Evolutionary conservation across 2,888 invertebrate species (phyloP).

Genomic region (Podabrus alpinus): DNA sequence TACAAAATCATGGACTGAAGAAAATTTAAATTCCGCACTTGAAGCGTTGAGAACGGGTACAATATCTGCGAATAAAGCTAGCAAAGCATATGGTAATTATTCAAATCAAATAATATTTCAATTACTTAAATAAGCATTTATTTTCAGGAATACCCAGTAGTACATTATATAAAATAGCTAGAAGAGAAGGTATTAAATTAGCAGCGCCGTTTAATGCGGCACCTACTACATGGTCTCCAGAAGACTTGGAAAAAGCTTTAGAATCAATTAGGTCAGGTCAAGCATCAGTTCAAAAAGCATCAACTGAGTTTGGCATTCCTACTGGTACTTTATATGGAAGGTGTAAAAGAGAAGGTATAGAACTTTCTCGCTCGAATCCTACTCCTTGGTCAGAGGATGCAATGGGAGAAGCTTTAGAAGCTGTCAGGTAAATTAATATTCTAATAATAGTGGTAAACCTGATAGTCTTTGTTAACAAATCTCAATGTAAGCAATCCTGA

Average conservation of each 20-base stretch:
- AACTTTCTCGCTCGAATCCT: conserved; percentile 85
- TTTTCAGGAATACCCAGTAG: conserved; percentile 80
- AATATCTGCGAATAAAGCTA: conserved; percentile 89
- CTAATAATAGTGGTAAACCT: background rate
- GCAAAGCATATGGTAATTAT: conserved; percentile 78
- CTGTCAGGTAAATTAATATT: conserved; percentile 70
- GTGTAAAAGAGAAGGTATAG: conserved; percentile 88
- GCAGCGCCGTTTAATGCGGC: conserved; percentile 91
- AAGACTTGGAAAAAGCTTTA: conserved; percentile 80
- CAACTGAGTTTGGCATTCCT: conserved; percentile 85
- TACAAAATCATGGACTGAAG: conserved; percentile 86
- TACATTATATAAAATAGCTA: conserved; percentile 88
- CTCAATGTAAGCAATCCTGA: background rate
- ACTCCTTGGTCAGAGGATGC: conserved; percentile 94
- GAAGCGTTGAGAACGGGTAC: conserved; percentile 82
- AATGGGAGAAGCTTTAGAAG: conserved; percentile 88
- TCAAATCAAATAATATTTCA: background rate
- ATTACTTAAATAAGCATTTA: background rate
- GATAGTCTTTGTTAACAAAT: background rate
- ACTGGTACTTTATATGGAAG: conserved; percentile 87
- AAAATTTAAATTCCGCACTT: conserved; percentile 78
- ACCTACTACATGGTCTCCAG: conserved; percentile 85
- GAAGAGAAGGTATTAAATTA: conserved; percentile 85
- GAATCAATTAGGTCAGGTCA: conserved; percentile 81
- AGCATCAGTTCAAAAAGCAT: conserved; percentile 83